Evolutionary conservation across 2,113 vertebrate genomes (phyloP).

Genomic region (Gallinago undulata): DNA sequence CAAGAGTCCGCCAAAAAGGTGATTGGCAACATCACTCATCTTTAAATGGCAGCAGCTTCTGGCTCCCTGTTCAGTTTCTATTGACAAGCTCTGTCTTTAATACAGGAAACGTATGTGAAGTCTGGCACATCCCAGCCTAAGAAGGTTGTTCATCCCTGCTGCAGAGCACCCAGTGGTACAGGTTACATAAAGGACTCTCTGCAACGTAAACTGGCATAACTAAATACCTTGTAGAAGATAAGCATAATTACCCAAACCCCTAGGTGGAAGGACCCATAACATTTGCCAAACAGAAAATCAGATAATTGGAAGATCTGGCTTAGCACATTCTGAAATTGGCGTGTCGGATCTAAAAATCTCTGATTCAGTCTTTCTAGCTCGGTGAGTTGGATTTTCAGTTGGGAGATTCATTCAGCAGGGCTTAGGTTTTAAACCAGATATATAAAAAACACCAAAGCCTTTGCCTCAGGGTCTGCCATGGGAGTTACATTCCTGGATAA

Average conservation of each 20-base stretch:
- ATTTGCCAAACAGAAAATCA: background rate
- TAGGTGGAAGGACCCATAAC: background rate
- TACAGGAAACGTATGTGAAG: background rate
- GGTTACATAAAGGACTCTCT: background rate
- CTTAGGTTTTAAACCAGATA: conserved; percentile 18
- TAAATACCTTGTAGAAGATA: background rate
- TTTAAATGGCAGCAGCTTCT: conserved; percentile 14
- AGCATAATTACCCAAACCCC: background rate
- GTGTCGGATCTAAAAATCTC: background rate
- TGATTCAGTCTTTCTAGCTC: background rate
- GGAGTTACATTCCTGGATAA: conserved; percentile 3
- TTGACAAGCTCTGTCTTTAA: background rate
- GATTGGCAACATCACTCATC: background rate
- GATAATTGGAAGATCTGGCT: background rate
- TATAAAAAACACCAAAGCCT: background rate
- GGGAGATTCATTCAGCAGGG: background rate
- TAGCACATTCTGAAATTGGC: background rate
- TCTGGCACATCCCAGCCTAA: background rate
- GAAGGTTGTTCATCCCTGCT: background rate
- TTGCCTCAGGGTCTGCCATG: background rate
- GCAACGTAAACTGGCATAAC: background rate
- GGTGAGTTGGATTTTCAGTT: background rate
- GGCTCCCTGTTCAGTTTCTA: background rate
- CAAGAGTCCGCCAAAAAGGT: background rate
- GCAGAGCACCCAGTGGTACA: background rate